A percentile compares a stretch with the other conserved stretches of the same genome.
Conservation (phyloP, 2,888 invertebrate genomes). For the Dyspetes luteomarginatus region DNA sequence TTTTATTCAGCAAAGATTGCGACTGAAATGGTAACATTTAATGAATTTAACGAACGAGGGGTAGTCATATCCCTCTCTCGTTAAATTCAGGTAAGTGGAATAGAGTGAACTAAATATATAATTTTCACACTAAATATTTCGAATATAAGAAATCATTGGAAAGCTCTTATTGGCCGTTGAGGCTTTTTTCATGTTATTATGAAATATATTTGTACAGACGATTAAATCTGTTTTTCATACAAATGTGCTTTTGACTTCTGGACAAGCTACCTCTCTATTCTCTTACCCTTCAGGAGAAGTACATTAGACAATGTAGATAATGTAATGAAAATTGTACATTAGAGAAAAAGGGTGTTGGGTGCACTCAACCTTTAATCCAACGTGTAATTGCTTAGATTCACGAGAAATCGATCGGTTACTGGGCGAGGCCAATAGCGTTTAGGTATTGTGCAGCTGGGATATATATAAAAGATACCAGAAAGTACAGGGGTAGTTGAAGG, state of each 20-base stretch:
- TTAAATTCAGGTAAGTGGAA: too few species aligned
- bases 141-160: too few species aligned
- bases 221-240: conserved; percentile 58
- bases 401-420: conserved; percentile 4
- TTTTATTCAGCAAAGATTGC: too few species aligned
- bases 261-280: conserved; percentile 13
- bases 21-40: too few species aligned
- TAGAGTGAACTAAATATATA: too few species aligned
- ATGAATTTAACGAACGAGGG: too few species aligned
- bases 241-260: conserved; percentile 57
- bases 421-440: neutral
- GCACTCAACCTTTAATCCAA: conserved; percentile 33
- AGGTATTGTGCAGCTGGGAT: neutral
- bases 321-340: too few species aligned
- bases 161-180: too few species aligned
- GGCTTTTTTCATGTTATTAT: too few species aligned
- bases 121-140: too few species aligned
- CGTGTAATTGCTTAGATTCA: conserved; percentile 39
- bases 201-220: conserved; percentile 20
- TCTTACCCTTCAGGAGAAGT: conserved; percentile 24
- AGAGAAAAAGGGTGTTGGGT: neutral
- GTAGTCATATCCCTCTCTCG: too few species aligned
- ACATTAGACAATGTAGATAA: too few species aligned
- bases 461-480: neutral
- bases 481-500: conserved; percentile 3